phyloP scores from a whole-genome alignment of 2,797 vertebrate species.

The Micrastur ruficollis region DNA sequence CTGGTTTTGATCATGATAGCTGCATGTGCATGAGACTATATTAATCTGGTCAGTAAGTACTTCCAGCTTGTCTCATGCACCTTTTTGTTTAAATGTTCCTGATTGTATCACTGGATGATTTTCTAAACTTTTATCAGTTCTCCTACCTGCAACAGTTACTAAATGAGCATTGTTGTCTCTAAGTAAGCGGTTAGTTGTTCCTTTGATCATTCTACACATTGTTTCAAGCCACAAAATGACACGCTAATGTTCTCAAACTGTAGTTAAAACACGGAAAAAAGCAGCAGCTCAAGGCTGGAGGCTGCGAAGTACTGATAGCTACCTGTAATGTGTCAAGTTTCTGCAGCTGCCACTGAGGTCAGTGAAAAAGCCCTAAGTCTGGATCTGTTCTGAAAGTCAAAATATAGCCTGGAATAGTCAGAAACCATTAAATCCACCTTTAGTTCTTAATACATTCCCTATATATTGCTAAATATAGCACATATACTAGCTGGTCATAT shows the following conservation, averaged over 20 bases:
- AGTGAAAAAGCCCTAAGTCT: neutral
- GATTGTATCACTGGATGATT: neutral
- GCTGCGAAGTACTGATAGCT: neutral
- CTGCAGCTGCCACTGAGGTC: neutral
- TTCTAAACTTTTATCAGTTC: neutral
- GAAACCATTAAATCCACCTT: neutral
- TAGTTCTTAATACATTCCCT: neutral
- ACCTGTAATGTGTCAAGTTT: neutral
- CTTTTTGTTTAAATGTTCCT: neutral
- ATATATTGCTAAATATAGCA: neutral
- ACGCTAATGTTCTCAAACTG: neutral
- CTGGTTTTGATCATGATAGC: neutral
- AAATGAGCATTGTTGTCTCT: constrained; percentile 9
- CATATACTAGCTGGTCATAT: neutral
- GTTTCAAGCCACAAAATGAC: neutral
- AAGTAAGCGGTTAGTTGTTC: neutral
- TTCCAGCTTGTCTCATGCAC: neutral
- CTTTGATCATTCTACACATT: neutral
- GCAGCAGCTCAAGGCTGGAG: neutral
- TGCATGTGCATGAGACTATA: neutral
- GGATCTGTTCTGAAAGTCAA: neutral
- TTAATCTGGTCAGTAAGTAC: neutral
- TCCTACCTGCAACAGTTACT: constrained; percentile 11
- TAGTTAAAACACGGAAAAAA: neutral
- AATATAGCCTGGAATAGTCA: neutral